Conservation (phyloP, 2,888 invertebrate genomes). For the Tuta absoluta region DNA sequence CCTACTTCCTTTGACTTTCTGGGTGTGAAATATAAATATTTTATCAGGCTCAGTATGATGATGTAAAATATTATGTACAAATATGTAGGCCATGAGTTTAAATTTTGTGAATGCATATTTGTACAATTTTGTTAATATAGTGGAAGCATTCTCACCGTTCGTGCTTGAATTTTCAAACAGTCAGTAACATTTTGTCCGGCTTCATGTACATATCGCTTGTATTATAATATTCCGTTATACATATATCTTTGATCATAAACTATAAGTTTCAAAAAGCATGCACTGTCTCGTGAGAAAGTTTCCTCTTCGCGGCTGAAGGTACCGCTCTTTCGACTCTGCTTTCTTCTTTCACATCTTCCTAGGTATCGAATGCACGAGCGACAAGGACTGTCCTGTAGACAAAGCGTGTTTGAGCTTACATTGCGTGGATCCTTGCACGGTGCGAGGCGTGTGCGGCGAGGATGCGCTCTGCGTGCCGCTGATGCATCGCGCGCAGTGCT, state of each 20-base stretch:
- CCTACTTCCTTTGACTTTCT: slow-evolving; percentile 17
- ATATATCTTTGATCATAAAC: slow-evolving; percentile 78
- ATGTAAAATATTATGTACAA: slow-evolving; percentile 41
- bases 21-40: background rate
- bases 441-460: slow-evolving; percentile 93
- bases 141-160: slow-evolving; percentile 83
- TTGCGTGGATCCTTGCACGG: slow-evolving; percentile 94
- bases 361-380: slow-evolving; percentile 94
- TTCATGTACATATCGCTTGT: slow-evolving; percentile 85
- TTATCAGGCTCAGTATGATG: background rate
- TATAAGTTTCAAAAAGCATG: slow-evolving; percentile 83
- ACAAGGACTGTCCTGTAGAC: slow-evolving; percentile 95
- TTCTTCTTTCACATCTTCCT: slow-evolving; percentile 82
- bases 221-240: slow-evolving; percentile 78
- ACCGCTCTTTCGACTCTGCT: slow-evolving; percentile 86
- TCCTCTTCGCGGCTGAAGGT: slow-evolving; percentile 94
- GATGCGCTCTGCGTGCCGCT: slow-evolving; percentile 94
- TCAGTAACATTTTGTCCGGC: slow-evolving; percentile 80
- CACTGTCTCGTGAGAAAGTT: slow-evolving; percentile 88
- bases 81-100: slow-evolving; percentile 41
- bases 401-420: slow-evolving; percentile 95
- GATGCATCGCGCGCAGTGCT: slow-evolving; percentile 91
- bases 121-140: slow-evolving; percentile 59
- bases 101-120: slow-evolving; percentile 50
- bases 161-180: slow-evolving; percentile 78